These are phyloP conservation scores for Poeciliopsis gracilis DNA, from an alignment of 2,797 vertebrate genomes.

Conservation along the genomic window DNA sequence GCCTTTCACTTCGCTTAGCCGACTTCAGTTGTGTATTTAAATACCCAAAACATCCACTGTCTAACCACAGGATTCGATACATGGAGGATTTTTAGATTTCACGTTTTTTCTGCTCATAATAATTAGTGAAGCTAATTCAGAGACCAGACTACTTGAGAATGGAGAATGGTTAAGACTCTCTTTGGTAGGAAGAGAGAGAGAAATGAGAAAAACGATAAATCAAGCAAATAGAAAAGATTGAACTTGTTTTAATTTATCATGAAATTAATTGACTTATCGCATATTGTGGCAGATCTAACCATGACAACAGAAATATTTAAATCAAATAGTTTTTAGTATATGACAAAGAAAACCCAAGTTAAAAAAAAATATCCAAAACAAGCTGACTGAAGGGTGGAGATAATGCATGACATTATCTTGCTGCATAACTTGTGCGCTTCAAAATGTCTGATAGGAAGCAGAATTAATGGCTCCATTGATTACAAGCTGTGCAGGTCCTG, in stretches of 20 bases:
- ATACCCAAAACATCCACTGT: background rate
- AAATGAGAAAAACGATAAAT: too few relatives aligned
- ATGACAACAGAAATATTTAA: too few relatives aligned
- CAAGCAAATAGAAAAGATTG: too few relatives aligned
- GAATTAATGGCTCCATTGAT: background rate
- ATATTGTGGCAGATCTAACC: too few relatives aligned
- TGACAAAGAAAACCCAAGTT: too few relatives aligned
- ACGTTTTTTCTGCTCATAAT: background rate
- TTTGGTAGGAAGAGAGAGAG: too few relatives aligned
- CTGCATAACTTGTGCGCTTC: background rate
- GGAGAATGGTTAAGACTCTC: too few relatives aligned
- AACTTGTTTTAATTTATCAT: too few relatives aligned
- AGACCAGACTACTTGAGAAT: background rate
- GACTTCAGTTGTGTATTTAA: background rate
- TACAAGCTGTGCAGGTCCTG: background rate
- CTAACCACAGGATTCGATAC: background rate
- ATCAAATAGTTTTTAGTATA: too few relatives aligned
- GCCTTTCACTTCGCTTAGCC: background rate
- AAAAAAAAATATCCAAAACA: background rate
- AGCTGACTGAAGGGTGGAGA: background rate
- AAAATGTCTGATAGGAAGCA: background rate
- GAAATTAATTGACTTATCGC: too few relatives aligned
- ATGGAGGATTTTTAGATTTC: background rate
- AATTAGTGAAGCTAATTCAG: background rate
- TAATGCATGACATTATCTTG: background rate